Evolutionary conservation across 1,140 invertebrate species (phyloP), one percentile per base, ranked within the genome.

Genomic region (Heliconius melpomene): DNA sequence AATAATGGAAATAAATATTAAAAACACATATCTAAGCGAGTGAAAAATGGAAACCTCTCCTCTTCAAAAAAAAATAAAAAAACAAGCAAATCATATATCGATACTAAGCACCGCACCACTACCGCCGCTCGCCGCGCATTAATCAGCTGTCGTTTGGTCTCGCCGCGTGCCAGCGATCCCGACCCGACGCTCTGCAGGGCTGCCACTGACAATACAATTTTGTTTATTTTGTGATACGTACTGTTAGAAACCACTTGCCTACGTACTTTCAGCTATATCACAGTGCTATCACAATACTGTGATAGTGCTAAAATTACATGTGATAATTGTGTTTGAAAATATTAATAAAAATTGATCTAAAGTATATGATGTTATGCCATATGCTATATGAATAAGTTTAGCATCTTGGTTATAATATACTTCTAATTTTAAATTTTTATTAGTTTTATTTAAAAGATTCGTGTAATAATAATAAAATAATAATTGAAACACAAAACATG

Each of bases 111-210:
- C 18, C 38, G 20, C 79, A 46, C 54, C 74, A 66, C 83, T 82
- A 79, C 20, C 60, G 52, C 77, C 81, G 79, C 78, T 84, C 75
- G 80, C 80, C 80, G 80, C 80, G 83, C 83, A 84, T 84, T 84
- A 84, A 84, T 84, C 83, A 84, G 83, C 83, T 84, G 83, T 86
- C 85, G 84, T 85, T 85, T 85, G 85, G 85, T 86, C 85, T 84
- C 83, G 83, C 85, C 85, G 85, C 85, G 82, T 86, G 83, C 82
- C 85, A 84, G 80, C 80, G 78, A 83, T 83, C 84, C 73, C 81
- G 80, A 79, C 81, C 74, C 82, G 78, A 77, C 72, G 46, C 82
- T 77, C 74, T 60, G 36, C 77, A 84, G 83, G 83, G 83, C 77
- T 84, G 83, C 79, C 79, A 80, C 32, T 29, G 5, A 66, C 60